Percentiles rank a stretch among this genome's conserved stretches.
Conservation (phyloP, 2,113 vertebrate species). For the Martes martes region DNA sequence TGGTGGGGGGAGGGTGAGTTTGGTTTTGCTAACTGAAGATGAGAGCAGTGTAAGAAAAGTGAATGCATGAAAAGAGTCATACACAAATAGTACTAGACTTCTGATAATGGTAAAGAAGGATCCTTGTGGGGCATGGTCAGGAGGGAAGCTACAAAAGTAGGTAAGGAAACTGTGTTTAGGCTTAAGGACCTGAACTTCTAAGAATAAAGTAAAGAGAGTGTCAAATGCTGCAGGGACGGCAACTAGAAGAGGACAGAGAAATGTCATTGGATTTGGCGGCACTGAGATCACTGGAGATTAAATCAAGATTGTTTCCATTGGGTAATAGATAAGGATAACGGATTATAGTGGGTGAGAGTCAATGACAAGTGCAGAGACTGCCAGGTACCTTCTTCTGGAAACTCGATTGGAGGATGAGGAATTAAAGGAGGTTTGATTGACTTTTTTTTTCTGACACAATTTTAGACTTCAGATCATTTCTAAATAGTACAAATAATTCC, state of each 20-base stretch:
- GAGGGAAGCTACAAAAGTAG: background rate
- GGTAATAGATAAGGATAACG: background rate
- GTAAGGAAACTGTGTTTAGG: background rate
- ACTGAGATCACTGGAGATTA: background rate
- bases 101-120: background rate
- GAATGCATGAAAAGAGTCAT: background rate
- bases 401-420: background rate
- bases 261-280: background rate
- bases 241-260: background rate
- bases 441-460: background rate
- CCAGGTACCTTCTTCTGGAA: background rate
- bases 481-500: background rate
- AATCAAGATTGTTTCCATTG: background rate
- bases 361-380: background rate
- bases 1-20: background rate
- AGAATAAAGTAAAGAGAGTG: background rate
- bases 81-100: background rate
- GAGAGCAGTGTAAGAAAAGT: background rate
- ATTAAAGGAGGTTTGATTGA: background rate
- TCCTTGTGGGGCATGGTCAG: background rate
- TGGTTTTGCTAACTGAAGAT: background rate
- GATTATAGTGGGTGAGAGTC: background rate
- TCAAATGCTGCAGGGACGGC: background rate
- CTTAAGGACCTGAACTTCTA: background rate
- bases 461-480: conserved; percentile 25